Evolutionary conservation across 1,140 invertebrate genomes (phyloP).

Genomic region (Brachionus sp.): DNA sequence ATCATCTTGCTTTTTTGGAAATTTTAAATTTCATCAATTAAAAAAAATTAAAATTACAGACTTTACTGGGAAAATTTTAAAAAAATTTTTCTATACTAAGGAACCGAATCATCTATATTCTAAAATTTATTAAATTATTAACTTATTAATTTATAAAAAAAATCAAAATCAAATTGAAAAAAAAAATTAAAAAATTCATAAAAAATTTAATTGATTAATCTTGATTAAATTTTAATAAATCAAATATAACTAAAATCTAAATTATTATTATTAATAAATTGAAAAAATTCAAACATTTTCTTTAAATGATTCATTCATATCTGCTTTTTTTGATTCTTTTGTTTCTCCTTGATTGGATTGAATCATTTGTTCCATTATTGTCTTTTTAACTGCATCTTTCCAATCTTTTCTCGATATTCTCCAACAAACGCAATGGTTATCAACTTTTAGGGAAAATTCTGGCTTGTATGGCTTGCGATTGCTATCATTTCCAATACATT

Average conservation of each 20-base stretch:
- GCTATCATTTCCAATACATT: slow-evolving; percentile 6
- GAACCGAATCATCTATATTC: background rate
- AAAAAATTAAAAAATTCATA: background rate
- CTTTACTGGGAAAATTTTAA: no score
- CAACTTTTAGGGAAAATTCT: slow-evolving; percentile 40
- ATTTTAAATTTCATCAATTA: no score
- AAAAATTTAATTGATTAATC: background rate
- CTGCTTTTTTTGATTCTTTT: background rate
- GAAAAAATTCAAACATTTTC: background rate
- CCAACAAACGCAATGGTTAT: slow-evolving; percentile 24
- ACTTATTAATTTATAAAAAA: background rate
- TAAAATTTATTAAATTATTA: background rate
- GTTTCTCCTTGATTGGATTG: background rate
- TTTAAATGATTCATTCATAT: background rate
- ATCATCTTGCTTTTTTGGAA: no score
- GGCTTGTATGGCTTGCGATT: slow-evolving; percentile 27
- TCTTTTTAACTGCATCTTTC: slow-evolving; percentile 35
- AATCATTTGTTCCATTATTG: background rate
- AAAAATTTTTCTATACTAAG: no score
- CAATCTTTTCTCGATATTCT: slow-evolving; percentile 27
- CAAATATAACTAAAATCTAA: background rate
- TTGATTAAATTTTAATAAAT: background rate
- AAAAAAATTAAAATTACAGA: no score
- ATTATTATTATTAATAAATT: background rate
- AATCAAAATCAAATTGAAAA: background rate